phyloP scores from a whole-genome alignment of 2,113 vertebrate genomes.

The Porphyrio hochstetteri region DNA sequence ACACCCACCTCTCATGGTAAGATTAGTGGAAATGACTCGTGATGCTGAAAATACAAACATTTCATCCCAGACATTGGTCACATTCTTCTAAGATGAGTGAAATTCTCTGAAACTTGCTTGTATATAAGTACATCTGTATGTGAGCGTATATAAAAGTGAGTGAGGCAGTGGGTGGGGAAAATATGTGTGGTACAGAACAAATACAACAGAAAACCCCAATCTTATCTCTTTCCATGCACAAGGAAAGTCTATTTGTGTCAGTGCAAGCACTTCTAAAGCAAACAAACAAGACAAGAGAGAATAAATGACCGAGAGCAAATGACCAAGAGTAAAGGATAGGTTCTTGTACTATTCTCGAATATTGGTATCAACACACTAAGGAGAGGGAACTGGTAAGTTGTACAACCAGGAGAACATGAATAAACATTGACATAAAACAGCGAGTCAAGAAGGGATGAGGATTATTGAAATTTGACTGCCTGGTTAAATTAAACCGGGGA shows the following conservation, averaged over 20 bases:
- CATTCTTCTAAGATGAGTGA: conserved; percentile 41
- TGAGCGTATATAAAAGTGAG: conserved; percentile 10
- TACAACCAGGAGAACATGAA: background rate
- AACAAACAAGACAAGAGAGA: conserved; percentile 7
- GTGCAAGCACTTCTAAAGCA: conserved; percentile 10
- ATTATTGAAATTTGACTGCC: background rate
- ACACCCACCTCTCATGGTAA: conserved; percentile 46
- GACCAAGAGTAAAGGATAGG: background rate
- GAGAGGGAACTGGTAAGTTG: background rate
- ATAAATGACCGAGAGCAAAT: background rate
- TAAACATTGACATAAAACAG: conserved; percentile 12
- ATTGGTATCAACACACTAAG: background rate
- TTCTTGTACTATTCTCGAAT: background rate
- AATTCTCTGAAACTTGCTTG: conserved; percentile 55
- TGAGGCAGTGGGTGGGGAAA: conserved; percentile 61
- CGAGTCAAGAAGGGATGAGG: background rate
- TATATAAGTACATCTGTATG: background rate
- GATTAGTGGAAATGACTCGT: conserved; percentile 32
- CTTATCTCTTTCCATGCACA: background rate
- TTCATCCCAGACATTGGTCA: conserved; percentile 43
- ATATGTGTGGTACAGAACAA: conserved; percentile 40
- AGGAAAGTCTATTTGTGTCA: conserved; percentile 40
- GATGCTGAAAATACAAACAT: conserved; percentile 46
- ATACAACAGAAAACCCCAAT: conserved; percentile 56
- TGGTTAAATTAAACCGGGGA: background rate